These are phyloP conservation scores for Beaufortia kweichowensis DNA, from an alignment of 2,113 vertebrate species.

Conservation along the genomic window DNA sequence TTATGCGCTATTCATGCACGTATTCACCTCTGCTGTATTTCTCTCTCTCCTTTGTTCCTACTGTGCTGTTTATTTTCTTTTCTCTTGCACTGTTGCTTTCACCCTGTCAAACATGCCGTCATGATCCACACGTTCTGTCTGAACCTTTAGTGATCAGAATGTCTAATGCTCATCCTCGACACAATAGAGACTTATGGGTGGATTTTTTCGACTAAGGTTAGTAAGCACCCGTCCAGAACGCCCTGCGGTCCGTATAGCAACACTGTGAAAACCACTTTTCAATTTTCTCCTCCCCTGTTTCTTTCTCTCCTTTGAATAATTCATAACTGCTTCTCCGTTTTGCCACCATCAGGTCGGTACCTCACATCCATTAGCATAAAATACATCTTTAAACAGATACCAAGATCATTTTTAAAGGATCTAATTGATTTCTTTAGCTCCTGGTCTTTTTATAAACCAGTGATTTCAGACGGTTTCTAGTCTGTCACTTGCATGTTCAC, in stretches of 20 bases:
- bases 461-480: slow-evolving; percentile 6
- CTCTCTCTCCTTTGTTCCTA: neutral
- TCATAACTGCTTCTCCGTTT: slow-evolving; percentile 53
- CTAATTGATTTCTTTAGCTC: neutral
- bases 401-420: slow-evolving; percentile 8
- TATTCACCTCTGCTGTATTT: neutral
- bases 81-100: neutral
- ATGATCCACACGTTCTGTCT: neutral
- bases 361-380: slow-evolving; percentile 48
- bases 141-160: neutral
- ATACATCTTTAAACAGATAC: slow-evolving; percentile 35
- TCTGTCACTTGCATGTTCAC: slow-evolving; percentile 17
- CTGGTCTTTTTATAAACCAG: slow-evolving; percentile 9
- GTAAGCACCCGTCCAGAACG: neutral
- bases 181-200: neutral
- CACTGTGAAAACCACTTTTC: neutral
- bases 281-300: neutral
- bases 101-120: neutral
- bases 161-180: no score
- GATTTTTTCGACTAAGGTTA: neutral
- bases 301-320: slow-evolving; percentile 61
- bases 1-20: neutral
- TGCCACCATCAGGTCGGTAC: slow-evolving; percentile 54
- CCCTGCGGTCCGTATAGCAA: neutral
- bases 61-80: neutral